Base-by-base conservation (phyloP, 37 sponge, comb jelly and placozoan genomes). In the Eunapius fragilis region DNA sequence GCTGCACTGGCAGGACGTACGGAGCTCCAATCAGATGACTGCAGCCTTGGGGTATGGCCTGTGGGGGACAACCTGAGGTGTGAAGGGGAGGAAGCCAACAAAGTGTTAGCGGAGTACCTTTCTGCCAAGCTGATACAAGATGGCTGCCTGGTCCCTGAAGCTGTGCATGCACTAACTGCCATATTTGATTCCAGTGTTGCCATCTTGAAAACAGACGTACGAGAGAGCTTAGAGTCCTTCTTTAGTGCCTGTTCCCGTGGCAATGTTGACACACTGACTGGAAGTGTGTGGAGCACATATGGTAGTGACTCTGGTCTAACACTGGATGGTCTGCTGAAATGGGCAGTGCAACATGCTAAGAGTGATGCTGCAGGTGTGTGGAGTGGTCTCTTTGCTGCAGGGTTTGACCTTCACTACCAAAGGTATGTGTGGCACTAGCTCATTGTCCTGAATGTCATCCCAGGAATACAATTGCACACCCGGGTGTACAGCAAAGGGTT, bases 391-490 rank as follows among this genome's bases (percentile, higher is more conserved):
- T 47, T 93, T 37, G 91, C 88, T 6, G 76, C 78, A 73, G 98
- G 98, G 3, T 88, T 89, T 68, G 92, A 97, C 85, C 81, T 95
- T 27, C 89, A 93, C 77, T 87, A 88, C 67, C 77, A 89, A 30
- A 91, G 86, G 96, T 96, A 69, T 58, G 38, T 25, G 17, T 30
- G 27, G n/a, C 6, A 4, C 17, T 31, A 13, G 7, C n/a, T n/a
- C n/a, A n/a, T n/a, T n/a, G n/a, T n/a, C n/a, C n/a, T n/a, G n/a
- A n/a, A n/a, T n/a, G n/a, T 26, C 31, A 31, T 24, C 28, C 69
- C 58, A n/a, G n/a, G n/a, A n/a, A n/a, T n/a, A n/a, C n/a, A n/a
- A n/a, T n/a, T n/a, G n/a, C n/a, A n/a, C n/a, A n/a, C n/a, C n/a
- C n/a, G n/a, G n/a, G n/a, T n/a, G n/a, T n/a, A n/a, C n/a, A n/a